Evolutionary conservation across 1,140 invertebrate genomes (phyloP).

Genomic region (Conus ventricosus): DNA sequence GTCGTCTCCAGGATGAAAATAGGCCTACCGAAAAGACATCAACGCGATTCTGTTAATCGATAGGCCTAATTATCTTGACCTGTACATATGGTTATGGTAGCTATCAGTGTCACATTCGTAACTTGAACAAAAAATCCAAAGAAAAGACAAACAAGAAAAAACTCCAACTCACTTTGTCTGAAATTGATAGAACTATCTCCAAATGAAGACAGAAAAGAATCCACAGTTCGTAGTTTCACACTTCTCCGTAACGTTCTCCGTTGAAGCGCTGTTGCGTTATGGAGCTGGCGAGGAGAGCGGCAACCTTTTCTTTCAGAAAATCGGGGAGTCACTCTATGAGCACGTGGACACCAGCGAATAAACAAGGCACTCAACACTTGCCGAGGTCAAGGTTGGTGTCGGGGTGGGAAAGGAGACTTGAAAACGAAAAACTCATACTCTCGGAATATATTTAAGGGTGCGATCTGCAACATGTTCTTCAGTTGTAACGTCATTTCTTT

Average conservation of each 20-base stretch:
- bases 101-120: neutral
- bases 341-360: conserved; percentile 43
- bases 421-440: conserved; percentile 21
- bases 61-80: neutral
- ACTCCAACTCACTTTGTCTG: neutral
- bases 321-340: conserved; percentile 43
- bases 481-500: neutral
- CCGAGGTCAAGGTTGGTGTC: conserved; percentile 20
- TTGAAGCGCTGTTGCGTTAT: neutral
- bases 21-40: neutral
- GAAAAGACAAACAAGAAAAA: neutral
- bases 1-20: neutral
- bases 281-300: neutral
- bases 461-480: neutral
- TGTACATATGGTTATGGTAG: neutral
- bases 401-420: neutral
- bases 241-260: neutral
- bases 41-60: neutral
- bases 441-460: neutral
- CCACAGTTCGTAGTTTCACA: neutral
- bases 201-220: neutral
- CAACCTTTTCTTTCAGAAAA: conserved; percentile 27
- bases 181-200: neutral
- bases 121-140: neutral
- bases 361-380: conserved; percentile 19